Evolutionary conservation across 2,888 invertebrate species (phyloP).

Genomic region (Lymantria dispar): DNA sequence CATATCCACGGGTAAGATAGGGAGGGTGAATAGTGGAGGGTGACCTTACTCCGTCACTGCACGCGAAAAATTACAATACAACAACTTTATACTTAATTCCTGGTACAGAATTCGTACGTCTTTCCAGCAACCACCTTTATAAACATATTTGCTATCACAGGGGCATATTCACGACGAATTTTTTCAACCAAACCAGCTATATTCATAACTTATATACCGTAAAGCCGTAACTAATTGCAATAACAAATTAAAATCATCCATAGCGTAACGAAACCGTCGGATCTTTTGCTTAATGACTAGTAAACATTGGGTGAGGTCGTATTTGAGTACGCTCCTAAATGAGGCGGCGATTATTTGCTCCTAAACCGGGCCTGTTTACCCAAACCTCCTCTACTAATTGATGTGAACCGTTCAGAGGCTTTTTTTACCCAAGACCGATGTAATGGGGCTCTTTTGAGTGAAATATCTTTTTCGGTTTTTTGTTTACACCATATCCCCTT

Average conservation of each 20-base stretch:
- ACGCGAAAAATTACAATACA: too few relatives aligned
- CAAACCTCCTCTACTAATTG: conserved; percentile 67
- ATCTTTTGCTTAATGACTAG: conserved; percentile 70
- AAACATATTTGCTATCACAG: too few relatives aligned
- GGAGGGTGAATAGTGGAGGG: too few relatives aligned
- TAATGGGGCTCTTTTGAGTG: conserved; percentile 64
- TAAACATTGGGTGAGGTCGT: conserved; percentile 56
- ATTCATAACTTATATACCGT: background rate
- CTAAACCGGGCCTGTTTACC: conserved; percentile 57
- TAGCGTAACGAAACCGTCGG: conserved; percentile 25
- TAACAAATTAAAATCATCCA: conserved; percentile 20
- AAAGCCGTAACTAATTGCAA: conserved; percentile 13
- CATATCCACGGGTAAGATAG: too few relatives aligned
- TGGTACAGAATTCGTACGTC: too few relatives aligned
- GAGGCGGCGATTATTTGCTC: conserved; percentile 68
- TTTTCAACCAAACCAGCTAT: too few relatives aligned
- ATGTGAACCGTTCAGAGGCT: conserved; percentile 51
- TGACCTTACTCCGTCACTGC: too few relatives aligned
- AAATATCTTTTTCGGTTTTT: conserved; percentile 65
- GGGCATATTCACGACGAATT: too few relatives aligned
- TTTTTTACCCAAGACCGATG: conserved; percentile 62
- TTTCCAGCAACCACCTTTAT: too few relatives aligned
- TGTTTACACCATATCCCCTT: conserved; percentile 36
- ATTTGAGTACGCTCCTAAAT: conserved; percentile 50
- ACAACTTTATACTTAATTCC: too few relatives aligned